Base-by-base conservation (phyloP, 2,797 vertebrate species). In the Sphaeramia orbicularis region DNA sequence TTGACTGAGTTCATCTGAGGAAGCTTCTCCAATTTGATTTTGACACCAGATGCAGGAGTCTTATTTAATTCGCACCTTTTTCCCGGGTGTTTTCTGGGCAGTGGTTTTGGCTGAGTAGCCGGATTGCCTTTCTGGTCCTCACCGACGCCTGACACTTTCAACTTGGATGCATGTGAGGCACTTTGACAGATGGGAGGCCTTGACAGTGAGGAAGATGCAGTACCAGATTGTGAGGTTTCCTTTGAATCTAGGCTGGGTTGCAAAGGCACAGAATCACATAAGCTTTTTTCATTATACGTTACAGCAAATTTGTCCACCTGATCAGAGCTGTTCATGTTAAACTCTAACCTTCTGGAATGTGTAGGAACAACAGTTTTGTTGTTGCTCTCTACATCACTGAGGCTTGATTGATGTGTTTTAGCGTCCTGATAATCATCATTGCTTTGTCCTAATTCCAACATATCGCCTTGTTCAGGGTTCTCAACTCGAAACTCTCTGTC, bases 331-430 rank as follows among this genome's bases (percentile, higher is more conserved):
- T 21, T 59, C 30, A 24, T 15, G 32, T 85, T 74, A 43, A 91
- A 91, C 0, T 12, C 10, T 2, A 90, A 40, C 19, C 47, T 90
- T 56, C 84, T 84, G 0, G 70, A 80, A 50, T 60, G 76, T 30
- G 40, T 58, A 30, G 3, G 11, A 36, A 18, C 21, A 16, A 35
- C 14, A 16, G 9, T 61, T 64, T 41, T 13, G 27, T 50, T 4
- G 1, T 32, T 49, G 38, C 11, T 21, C 63, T 16, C 63, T 13
- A 2, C 9, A 15, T 59, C 32, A n/a, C 32, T 5, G 16, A 58
- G 50, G 3, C 11, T 44, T 10, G 50, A 61, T 0, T 35, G 53
- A 37, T 61, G 8, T 2, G 6, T 58, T 64, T 45, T 14, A 21
- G 4, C 9, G 0, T 65, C 43, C 35, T 8, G 43, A 47, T 64